A percentile compares a stretch with the other conserved stretches of the same genome.
Conservation (phyloP, 2,888 invertebrate genomes). For the Dendrolimus pini region DNA sequence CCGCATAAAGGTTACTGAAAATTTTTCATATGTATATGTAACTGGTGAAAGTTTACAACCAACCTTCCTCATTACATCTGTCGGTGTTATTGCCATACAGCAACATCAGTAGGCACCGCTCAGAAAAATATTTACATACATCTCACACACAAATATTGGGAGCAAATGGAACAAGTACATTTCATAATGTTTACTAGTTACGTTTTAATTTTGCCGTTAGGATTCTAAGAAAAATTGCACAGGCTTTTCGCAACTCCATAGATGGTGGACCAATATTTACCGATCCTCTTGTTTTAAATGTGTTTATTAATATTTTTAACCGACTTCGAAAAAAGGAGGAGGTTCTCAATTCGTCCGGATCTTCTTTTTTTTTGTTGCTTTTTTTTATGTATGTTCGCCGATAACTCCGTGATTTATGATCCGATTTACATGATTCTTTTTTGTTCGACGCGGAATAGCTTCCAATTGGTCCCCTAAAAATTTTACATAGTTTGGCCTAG, state of each 20-base stretch:
- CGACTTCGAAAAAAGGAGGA: too few relatives aligned
- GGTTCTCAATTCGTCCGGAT: too few relatives aligned
- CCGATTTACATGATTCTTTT: too few relatives aligned
- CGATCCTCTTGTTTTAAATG: too few relatives aligned
- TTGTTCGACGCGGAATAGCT: too few relatives aligned
- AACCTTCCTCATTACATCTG: conserved; percentile 63
- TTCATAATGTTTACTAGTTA: conserved; percentile 33
- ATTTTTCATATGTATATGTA: conserved; percentile 12
- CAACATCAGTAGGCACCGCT: conserved; percentile 56
- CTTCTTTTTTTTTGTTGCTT: too few relatives aligned
- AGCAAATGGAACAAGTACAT: conserved; percentile 19
- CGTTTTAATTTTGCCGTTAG: conserved; percentile 36
- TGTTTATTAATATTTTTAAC: too few relatives aligned
- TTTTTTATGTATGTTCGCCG: too few relatives aligned
- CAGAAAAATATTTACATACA: conserved; percentile 64
- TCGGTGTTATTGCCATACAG: conserved; percentile 58
- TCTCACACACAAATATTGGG: conserved; percentile 46
- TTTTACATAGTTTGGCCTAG: too few relatives aligned
- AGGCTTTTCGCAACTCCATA: conserved; percentile 14
- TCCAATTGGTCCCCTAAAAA: too few relatives aligned
- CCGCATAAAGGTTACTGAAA: conserved; percentile 11
- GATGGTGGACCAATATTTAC: too few relatives aligned
- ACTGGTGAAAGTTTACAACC: conserved; percentile 38
- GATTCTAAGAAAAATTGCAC: conserved; percentile 21
- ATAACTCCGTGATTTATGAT: too few relatives aligned